Conservation (phyloP, 2,797 vertebrate genomes). For the Megaceryle alcyon region DNA sequence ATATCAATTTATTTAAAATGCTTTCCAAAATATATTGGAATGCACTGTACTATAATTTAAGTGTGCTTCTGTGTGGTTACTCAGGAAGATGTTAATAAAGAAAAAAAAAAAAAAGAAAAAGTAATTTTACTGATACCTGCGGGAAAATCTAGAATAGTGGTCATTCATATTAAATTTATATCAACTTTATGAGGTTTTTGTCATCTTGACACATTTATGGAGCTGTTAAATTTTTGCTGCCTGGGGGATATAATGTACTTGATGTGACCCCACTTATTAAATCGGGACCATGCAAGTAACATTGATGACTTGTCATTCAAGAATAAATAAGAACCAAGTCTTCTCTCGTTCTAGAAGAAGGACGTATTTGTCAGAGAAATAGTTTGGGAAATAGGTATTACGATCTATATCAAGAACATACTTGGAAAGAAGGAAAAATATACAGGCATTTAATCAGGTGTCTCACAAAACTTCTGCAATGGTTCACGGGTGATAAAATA, state of each 20-base stretch:
- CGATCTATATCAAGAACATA: background rate
- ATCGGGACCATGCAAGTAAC: conserved; percentile 30
- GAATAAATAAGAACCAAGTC: conserved; percentile 10
- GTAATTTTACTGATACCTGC: conserved; percentile 65
- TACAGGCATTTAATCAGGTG: background rate
- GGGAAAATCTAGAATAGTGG: conserved; percentile 62
- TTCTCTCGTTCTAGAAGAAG: conserved; percentile 26
- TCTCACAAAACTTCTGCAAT: background rate
- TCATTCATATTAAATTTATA: conserved; percentile 75
- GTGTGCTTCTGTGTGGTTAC: conserved; percentile 6
- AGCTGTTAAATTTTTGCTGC: conserved; percentile 73
- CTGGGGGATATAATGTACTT: conserved; percentile 67
- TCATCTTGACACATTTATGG: conserved; percentile 76
- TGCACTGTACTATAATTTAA: conserved; percentile 30
- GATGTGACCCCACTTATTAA: conserved; percentile 69
- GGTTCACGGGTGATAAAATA: background rate
- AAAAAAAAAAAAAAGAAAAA: background rate
- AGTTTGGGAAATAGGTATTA: background rate
- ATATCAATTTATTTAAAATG: conserved; percentile 53
- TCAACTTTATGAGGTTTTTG: conserved; percentile 73
- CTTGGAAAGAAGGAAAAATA: background rate
- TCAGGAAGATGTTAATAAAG: conserved; percentile 62
- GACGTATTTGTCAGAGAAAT: background rate
- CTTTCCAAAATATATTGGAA: conserved; percentile 49
- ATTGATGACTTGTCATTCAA: conserved; percentile 54